Evolutionary conservation across 2,888 invertebrate genomes (phyloP).

Genomic region (Agrochola macilenta): DNA sequence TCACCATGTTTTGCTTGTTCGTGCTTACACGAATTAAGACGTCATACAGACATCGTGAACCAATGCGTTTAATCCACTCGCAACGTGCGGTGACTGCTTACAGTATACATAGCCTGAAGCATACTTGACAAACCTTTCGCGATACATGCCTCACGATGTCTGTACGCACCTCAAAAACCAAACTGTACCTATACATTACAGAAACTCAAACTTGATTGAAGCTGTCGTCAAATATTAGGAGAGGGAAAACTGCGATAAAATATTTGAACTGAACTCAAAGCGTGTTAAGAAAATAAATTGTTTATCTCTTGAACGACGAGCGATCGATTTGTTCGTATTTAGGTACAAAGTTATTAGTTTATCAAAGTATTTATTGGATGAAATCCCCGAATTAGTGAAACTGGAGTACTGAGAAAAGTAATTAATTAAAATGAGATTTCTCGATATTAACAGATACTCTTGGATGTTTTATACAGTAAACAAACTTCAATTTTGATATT

Average conservation of each 20-base stretch:
- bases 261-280: constrained; percentile 48
- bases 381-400: neutral
- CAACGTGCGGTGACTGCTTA: no score
- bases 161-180: neutral
- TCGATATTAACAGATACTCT: neutral
- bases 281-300: constrained; percentile 20
- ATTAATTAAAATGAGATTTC: constrained; percentile 5
- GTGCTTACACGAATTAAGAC: no score
- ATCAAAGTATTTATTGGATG: constrained; percentile 13
- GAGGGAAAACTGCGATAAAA: constrained; percentile 26
- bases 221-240: constrained; percentile 37
- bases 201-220: constrained; percentile 32
- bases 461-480: neutral
- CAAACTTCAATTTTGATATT: constrained; percentile 5
- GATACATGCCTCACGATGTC: neutral
- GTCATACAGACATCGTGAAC: neutral
- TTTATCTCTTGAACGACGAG: constrained; percentile 16
- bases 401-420: constrained; percentile 6
- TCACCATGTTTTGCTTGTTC: no score
- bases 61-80: neutral
- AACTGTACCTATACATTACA: neutral
- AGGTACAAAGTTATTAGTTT: constrained; percentile 3
- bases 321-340: constrained; percentile 19
- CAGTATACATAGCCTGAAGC: no score
- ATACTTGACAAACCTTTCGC: neutral